A percentile compares a stretch with the other conserved stretches of the same genome.
Conservation (phyloP, 2,113 vertebrate genomes). For the Agapornis roseicollis region DNA sequence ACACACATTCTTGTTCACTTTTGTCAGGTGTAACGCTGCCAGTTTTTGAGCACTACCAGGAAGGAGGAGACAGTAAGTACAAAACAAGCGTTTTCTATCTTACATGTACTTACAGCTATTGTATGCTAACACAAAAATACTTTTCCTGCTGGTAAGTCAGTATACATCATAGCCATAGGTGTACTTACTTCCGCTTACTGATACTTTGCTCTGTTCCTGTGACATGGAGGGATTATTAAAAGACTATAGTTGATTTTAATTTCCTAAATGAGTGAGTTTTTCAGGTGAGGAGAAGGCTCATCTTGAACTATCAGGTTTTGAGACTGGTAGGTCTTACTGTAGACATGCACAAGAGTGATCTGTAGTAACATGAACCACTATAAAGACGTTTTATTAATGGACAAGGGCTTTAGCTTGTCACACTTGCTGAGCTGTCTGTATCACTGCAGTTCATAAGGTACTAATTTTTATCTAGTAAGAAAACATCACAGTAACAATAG, state of each 20-base stretch:
- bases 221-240: background rate
- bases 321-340: background rate
- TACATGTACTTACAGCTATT: background rate
- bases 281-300: background rate
- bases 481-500: background rate
- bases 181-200: background rate
- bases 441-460: background rate
- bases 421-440: background rate
- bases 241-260: background rate
- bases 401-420: background rate
- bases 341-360: background rate
- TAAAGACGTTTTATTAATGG: background rate
- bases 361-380: background rate
- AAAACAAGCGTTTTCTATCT: background rate
- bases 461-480: background rate
- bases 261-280: background rate
- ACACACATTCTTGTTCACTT: background rate
- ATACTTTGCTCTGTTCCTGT: background rate
- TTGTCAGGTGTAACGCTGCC: constrained; percentile 91
- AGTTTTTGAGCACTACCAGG: constrained; percentile 97
- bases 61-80: constrained; percentile 97
- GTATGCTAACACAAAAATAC: background rate
- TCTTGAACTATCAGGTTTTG: background rate
- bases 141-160: background rate
- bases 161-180: background rate